Conservation (phyloP, 2,113 vertebrate genomes). For the Pseudorectes ferrugineus region DNA sequence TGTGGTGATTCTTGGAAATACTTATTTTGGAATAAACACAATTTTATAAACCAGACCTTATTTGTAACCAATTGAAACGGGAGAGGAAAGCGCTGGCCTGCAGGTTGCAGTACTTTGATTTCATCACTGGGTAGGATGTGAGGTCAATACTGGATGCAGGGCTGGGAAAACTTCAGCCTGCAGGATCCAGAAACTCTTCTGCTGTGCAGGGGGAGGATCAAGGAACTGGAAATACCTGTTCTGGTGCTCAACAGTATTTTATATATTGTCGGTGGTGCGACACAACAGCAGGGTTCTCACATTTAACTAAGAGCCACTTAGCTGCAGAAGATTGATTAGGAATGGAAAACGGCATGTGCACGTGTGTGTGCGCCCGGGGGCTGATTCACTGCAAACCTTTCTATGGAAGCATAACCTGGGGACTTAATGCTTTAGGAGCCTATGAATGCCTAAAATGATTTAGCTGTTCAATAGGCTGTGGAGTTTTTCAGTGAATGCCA, state of each 20-base stretch:
- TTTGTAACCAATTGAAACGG: not conserved
- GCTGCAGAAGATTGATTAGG: constrained; percentile 35
- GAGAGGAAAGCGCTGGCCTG: not conserved
- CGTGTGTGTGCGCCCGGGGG: not conserved
- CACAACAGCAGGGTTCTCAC: constrained; percentile 44
- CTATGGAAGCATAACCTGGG: not conserved
- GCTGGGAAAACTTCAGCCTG: constrained; percentile 14
- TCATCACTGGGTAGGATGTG: not conserved
- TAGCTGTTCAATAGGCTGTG: constrained; percentile 35
- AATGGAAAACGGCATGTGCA: not conserved
- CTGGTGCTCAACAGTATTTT: not conserved
- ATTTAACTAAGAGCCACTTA: constrained; percentile 47
- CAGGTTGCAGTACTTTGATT: not conserved
- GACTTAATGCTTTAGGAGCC: not conserved
- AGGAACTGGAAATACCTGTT: constrained; percentile 45
- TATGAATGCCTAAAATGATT: not conserved
- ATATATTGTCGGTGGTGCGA: not conserved
- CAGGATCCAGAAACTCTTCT: constrained; percentile 18
- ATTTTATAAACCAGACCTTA: constrained; percentile 5
- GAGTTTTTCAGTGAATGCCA: constrained; percentile 8
- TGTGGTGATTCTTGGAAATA: constrained; percentile 28
- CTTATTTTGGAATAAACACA: not conserved
- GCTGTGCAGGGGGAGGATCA: not conserved
- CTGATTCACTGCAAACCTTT: not conserved
- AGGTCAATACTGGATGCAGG: constrained; percentile 47